Evolutionary conservation across 2,888 invertebrate genomes (phyloP).

Genomic region (Coelopa pilipes): DNA sequence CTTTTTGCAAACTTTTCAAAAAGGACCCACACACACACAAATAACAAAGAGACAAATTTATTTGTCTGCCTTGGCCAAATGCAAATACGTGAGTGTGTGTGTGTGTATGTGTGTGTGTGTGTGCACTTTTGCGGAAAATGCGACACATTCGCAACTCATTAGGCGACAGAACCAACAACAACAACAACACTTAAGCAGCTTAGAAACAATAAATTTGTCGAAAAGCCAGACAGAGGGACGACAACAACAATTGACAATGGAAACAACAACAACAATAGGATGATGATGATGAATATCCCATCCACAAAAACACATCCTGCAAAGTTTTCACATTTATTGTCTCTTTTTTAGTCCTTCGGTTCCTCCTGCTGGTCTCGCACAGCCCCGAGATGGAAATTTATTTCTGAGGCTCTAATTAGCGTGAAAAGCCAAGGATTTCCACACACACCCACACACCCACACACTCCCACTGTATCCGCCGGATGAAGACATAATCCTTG

Average conservation of each 20-base stretch:
- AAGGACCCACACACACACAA: slow-evolving; percentile 4
- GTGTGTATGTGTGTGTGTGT: background rate
- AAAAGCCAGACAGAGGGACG: slow-evolving; percentile 31
- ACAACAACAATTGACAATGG: slow-evolving; percentile 23
- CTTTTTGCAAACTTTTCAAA: slow-evolving; percentile 23
- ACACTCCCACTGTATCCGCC: too few species aligned
- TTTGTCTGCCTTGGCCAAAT: slow-evolving; percentile 4
- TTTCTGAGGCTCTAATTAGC: too few species aligned
- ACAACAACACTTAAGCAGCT: slow-evolving; percentile 24
- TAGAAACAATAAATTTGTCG: slow-evolving; percentile 34
- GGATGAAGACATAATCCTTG: too few species aligned
- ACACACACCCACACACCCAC: too few species aligned
- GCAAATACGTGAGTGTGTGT: background rate
- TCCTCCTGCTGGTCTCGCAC: too few species aligned
- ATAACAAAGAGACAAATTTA: background rate
- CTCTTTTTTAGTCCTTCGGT: too few species aligned
- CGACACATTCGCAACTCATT: slow-evolving; percentile 27
- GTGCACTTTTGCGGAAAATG: slow-evolving; percentile 9
- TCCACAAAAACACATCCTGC: too few species aligned
- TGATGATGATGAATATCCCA: background rate
- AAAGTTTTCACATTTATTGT: too few species aligned
- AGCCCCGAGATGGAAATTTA: too few species aligned
- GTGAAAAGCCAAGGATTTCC: too few species aligned
- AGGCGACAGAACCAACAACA: slow-evolving; percentile 15
- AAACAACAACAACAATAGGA: slow-evolving; percentile 19